phyloP scores from a whole-genome alignment of 2,888 invertebrate genomes.

The Anthrax anthrax region DNA sequence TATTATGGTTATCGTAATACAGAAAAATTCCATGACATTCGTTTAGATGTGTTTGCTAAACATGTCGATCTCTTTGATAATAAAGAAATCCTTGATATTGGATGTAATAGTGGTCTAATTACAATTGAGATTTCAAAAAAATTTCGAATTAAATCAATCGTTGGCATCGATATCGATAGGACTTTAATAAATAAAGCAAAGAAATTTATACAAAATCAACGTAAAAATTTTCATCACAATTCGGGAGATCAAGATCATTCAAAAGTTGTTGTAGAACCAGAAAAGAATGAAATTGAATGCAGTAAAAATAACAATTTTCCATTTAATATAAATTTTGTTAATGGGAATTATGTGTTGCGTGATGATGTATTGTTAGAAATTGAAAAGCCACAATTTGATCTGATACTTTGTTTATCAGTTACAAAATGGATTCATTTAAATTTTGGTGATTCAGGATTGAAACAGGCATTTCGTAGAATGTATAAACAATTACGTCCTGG shows the following conservation, averaged over 20 bases:
- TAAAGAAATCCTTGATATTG: conserved; percentile 70
- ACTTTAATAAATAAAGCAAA: conserved; percentile 42
- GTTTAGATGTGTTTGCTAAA: conserved; percentile 48
- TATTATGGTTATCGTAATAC: conserved; percentile 77
- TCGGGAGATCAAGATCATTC: too few species aligned
- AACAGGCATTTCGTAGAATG: conserved; percentile 65
- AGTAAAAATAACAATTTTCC: conserved; percentile 44
- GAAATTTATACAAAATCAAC: conserved; percentile 12
- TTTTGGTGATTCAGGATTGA: conserved; percentile 72
- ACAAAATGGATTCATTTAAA: conserved; percentile 89
- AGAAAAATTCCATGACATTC: conserved; percentile 48
- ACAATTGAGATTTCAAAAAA: conserved; percentile 62
- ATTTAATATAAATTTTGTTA: conserved; percentile 55
- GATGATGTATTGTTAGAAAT: conserved; percentile 55
- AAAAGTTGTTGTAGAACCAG: not conserved
- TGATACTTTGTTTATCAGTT: conserved; percentile 68
- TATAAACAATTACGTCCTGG: conserved; percentile 60
- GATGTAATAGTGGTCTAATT: conserved; percentile 76
- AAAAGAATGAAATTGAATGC: conserved; percentile 12
- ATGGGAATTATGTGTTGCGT: conserved; percentile 72
- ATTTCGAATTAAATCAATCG: conserved; percentile 50
- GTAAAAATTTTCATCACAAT: conserved; percentile 2
- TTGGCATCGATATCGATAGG: conserved; percentile 74
- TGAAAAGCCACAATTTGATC: conserved; percentile 65
- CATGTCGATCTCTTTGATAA: conserved; percentile 52